Base-by-base conservation (phyloP, 2,113 vertebrate species). In the Ophiodon elongatus region DNA sequence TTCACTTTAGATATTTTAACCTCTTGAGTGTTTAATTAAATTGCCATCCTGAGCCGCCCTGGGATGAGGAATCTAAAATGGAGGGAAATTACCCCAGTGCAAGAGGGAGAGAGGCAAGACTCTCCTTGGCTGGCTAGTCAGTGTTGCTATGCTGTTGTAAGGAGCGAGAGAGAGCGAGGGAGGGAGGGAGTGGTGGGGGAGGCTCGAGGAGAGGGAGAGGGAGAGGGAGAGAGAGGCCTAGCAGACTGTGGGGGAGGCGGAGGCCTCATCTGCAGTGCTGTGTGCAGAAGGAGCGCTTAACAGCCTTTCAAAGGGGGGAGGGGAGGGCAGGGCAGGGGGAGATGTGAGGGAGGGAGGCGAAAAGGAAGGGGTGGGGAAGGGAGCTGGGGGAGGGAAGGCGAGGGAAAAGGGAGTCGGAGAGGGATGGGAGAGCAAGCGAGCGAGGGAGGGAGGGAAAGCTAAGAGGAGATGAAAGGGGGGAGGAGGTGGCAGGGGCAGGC, bases 241-340 rank as follows among this genome's bases (percentile, higher is more conserved):
- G 74, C 68, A 85, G 87, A 85, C 80, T 93, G 92, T 84, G 91
- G 90, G 89, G 93, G 90, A 91, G 90, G 88, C 80, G 64, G 79
- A 93, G 93, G 92, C 92, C 93, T 94, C 91, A 91, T 91, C 93
- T 88, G 89, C 91, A 94, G 93, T 94, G 90, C 84, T 94, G 93
- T 91, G 86, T 90, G 94, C 91, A 94, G 88, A 92, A 91, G 91
- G 90, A 89, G 88, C 73, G 71, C 72, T 86, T 78, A 90, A 85
- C 84, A 87, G 88, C 73, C 80, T 86, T 86, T 83, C 47, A 80
- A 68, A 69, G 73, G 82, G 72, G 88, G 76, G 41, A 54, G 56
- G 73, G 67, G 35, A 74, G 60, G 29, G 7, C 4, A 19, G 45
- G 54, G 15, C 15, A 19, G 33, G 37, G 57, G 10, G 41, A 29